Conservation (phyloP, 2,888 invertebrate species). For the Argyresthia goedartella region DNA sequence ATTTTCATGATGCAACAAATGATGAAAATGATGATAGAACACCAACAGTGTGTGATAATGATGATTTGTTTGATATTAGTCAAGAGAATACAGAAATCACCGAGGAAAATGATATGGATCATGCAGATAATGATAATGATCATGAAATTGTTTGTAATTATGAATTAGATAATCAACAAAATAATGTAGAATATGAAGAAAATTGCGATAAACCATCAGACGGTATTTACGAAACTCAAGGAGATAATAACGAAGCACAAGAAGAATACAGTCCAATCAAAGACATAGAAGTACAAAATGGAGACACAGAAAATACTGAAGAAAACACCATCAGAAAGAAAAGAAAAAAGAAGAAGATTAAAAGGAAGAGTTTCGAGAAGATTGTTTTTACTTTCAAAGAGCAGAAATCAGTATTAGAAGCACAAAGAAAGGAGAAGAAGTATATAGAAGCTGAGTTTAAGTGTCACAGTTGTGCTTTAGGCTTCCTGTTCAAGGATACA, state of each 20-base stretch:
- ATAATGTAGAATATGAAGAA: background rate
- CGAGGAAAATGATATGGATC: constrained; percentile 9
- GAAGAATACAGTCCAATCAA: background rate
- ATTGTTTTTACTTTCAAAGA: constrained; percentile 39
- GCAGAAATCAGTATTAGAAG: constrained; percentile 46
- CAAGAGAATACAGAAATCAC: constrained; percentile 10
- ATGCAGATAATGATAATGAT: constrained; percentile 2
- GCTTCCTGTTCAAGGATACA: constrained; percentile 52
- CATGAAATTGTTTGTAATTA: background rate
- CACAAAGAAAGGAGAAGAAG: constrained; percentile 42
- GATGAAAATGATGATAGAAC: background rate
- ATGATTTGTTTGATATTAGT: constrained; percentile 1
- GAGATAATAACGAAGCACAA: background rate
- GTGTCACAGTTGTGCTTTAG: constrained; percentile 47
- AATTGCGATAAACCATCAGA: background rate
- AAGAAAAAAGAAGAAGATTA: constrained; percentile 18
- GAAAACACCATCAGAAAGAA: constrained; percentile 12
- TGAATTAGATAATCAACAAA: no score
- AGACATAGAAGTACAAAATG: no score
- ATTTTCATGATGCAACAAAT: constrained; percentile 10
- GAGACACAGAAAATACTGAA: no score
- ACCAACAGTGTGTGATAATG: no score
- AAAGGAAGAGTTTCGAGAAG: constrained; percentile 30
- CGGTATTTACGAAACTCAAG: background rate
- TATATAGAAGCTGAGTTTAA: constrained; percentile 51